phyloP scores from a whole-genome alignment of 2,888 invertebrate species.

The Brachycybe producta region DNA sequence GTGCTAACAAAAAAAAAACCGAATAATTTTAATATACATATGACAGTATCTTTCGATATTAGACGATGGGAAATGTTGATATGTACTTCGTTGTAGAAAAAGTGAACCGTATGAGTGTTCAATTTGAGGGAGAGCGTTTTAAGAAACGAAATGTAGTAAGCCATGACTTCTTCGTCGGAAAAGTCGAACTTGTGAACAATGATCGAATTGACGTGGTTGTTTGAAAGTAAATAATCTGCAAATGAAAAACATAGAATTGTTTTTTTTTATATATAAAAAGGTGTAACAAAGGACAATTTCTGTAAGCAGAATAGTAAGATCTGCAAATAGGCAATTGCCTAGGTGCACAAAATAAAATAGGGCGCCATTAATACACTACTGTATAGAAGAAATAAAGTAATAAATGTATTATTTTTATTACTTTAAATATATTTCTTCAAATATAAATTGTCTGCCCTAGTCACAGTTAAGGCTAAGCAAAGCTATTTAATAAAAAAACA shows the following conservation, averaged over 20 bases:
- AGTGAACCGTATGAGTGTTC: constrained; percentile 96
- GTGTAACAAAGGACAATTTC: neutral
- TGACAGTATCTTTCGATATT: neutral
- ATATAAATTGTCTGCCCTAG: too few species aligned
- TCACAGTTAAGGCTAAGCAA: too few species aligned
- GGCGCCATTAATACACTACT: too few species aligned
- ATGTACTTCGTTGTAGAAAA: constrained; percentile 85
- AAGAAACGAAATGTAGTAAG: constrained; percentile 97
- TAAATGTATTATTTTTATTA: too few species aligned
- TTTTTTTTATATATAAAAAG: neutral
- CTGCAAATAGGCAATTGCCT: too few species aligned
- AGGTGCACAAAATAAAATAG: too few species aligned
- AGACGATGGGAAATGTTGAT: constrained; percentile 1
- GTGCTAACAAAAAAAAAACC: constrained; percentile 46
- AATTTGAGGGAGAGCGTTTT: constrained; percentile 95
- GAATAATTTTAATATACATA: constrained; percentile 1
- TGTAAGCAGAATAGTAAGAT: too few species aligned
- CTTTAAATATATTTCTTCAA: too few species aligned
- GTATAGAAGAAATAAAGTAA: too few species aligned
- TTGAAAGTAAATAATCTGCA: constrained; percentile 95
- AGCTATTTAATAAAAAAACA: too few species aligned
- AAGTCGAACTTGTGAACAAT: constrained; percentile 99
- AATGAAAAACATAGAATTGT: too few species aligned
- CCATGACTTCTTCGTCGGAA: constrained; percentile 99
- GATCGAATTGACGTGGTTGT: constrained; percentile 99